Conservation (phyloP, 2,888 invertebrate genomes). For the Pseudanteris insignis region DNA sequence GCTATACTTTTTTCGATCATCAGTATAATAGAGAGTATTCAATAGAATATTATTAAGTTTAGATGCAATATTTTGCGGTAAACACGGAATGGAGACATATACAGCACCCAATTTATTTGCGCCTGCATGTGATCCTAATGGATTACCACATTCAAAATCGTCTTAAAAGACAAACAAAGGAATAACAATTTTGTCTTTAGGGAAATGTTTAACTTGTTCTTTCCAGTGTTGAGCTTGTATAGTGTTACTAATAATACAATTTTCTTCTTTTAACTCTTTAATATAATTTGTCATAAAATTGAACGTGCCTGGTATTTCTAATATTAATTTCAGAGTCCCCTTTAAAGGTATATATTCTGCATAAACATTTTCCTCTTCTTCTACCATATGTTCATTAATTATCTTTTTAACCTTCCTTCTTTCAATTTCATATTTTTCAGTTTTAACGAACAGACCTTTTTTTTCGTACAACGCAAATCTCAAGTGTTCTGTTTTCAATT, state of each 20-base stretch:
- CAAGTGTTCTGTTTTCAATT: constrained; percentile 8
- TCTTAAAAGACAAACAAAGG: constrained; percentile 11
- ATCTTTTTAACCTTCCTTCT: neutral
- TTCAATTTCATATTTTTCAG: constrained; percentile 3
- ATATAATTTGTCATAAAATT: constrained; percentile 9
- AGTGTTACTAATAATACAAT: constrained; percentile 6
- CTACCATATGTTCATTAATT: neutral
- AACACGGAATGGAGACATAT: constrained; percentile 5
- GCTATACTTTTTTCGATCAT: constrained; percentile 6
- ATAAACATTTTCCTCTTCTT: neutral
- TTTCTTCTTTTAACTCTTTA: constrained; percentile 3
- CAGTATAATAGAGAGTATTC: neutral
- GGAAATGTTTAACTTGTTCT: neutral
- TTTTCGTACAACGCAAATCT: constrained; percentile 7
- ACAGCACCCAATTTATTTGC: constrained; percentile 14
- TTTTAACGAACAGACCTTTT: constrained; percentile 2
- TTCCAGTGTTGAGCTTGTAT: constrained; percentile 8
- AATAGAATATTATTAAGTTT: too few relatives aligned
- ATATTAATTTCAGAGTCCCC: constrained; percentile 5
- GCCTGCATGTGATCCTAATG: constrained; percentile 6
- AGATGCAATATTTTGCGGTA: neutral
- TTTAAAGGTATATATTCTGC: constrained; percentile 9
- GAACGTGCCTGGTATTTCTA: constrained; percentile 10
- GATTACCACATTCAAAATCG: constrained; percentile 9
- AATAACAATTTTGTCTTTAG: neutral